Conservation (phyloP, 2,888 invertebrate species). For the Leptogaster cylindrica region DNA sequence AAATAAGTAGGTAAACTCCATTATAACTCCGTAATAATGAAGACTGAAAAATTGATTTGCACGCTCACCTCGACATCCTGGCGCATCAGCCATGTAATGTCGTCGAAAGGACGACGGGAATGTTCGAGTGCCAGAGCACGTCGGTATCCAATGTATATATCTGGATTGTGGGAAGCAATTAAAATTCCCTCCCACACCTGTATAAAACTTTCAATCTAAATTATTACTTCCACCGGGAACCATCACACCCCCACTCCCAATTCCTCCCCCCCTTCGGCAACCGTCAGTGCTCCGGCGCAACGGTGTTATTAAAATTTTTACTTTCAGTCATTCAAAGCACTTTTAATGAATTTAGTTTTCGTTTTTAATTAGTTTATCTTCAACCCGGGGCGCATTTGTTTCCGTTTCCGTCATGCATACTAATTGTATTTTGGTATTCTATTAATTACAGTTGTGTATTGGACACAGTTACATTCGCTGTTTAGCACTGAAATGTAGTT, state of each 20-base stretch:
- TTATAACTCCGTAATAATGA: constrained; percentile 6
- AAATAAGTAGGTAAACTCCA: constrained; percentile 22
- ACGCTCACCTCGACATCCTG: background rate
- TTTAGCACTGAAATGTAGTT: no score
- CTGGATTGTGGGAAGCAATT: constrained; percentile 29
- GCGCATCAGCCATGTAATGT: background rate
- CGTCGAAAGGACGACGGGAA: background rate
- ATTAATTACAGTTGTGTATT: constrained; percentile 21
- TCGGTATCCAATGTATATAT: background rate
- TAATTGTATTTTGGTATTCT: constrained; percentile 18
- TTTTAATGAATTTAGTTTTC: constrained; percentile 45
- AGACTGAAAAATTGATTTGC: constrained; percentile 22
- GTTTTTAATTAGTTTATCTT: constrained; percentile 45
- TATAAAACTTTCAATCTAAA: constrained; percentile 31
- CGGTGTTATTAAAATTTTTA: constrained; percentile 30
- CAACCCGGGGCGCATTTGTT: constrained; percentile 38
- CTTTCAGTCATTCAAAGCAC: constrained; percentile 24
- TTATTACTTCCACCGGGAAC: constrained; percentile 3
- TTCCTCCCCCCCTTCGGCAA: background rate
- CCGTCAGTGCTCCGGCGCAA: background rate
- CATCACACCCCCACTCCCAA: background rate
- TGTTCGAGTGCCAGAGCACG: constrained; percentile 1
- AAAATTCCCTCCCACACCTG: constrained; percentile 20
- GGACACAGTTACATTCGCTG: constrained; percentile 14
- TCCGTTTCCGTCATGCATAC: constrained; percentile 24